Evolutionary conservation across 2,113 vertebrate genomes (phyloP), one percentile per base, ranked within the genome.

Genomic region (Cavia aperea): DNA sequence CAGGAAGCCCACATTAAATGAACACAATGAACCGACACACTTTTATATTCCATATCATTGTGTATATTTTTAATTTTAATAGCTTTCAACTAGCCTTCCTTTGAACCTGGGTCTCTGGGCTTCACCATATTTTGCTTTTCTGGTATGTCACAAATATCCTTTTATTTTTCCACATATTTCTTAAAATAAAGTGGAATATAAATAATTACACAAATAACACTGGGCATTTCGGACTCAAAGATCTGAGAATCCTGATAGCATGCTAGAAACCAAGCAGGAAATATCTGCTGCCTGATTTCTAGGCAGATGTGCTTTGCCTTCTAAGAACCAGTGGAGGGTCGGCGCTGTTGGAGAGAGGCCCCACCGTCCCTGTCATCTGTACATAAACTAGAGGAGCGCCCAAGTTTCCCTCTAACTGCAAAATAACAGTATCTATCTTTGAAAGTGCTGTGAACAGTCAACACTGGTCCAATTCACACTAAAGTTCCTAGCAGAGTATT

Each of bases 171-270:
- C 62, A 65, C 72, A 26, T 93, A 77, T 46, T 63, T 89, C 33
- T 89, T 87, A 46, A 95, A 87, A 86, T 83, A 75, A 83, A 33
- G 78, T 65, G 26, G 81, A 89, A 39, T 58, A 21, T 49, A 86
- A 68, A 86, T 60, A 88, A 49, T 39, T 12, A 90, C 4, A 70
- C n/a, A 56, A 56, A 46, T 81, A 89, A 81, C 91, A 62, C 23
- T 21, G 5, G 46, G n/a, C 39, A 73, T 84, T 54, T 68, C 65
- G 49, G 84, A n/a, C 16, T 29, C 60, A 56, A 87, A n/a, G 81
- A 43, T 54, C 15, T 56, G 54, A 77, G 91, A 89, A 43, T 21
- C n/a, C 9, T 21, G 56, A 46, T 15, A 51, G 33, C 5, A 1
- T 56, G 39, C 51, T 31, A 54, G 39, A 77, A 77, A 78, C 46